These are phyloP conservation scores for Salvator merianae DNA, from an alignment of 2,113 vertebrate genomes.

Conservation along the genomic window DNA sequence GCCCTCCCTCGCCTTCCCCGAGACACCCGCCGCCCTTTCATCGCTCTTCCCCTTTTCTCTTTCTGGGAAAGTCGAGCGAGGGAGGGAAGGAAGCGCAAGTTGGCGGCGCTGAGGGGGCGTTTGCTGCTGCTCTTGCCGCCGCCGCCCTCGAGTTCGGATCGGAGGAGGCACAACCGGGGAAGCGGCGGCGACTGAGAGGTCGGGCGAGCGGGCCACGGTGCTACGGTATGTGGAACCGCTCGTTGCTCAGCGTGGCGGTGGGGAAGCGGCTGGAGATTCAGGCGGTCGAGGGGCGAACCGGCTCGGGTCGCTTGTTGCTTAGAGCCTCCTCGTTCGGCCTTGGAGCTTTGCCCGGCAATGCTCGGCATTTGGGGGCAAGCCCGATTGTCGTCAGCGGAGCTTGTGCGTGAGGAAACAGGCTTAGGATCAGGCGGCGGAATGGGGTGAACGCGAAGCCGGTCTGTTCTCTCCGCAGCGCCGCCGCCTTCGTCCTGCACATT, in stretches of 20 bases:
- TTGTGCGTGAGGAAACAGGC: neutral
- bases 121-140: neutral
- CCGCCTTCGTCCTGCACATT: neutral
- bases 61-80: neutral
- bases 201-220: neutral
- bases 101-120: neutral
- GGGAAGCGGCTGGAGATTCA: neutral
- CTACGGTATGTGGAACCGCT: neutral
- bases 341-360: neutral
- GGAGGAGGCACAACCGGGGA: neutral
- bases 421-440: neutral
- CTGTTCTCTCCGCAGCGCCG: neutral
- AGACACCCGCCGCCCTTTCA: neutral
- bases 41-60: too few relatives aligned
- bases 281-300: neutral
- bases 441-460: neutral
- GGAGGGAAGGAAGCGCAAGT: neutral
- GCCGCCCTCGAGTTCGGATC: neutral
- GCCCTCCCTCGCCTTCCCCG: too few relatives aligned
- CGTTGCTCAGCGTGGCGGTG: neutral
- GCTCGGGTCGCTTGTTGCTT: neutral
- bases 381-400: too few relatives aligned
- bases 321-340: neutral
- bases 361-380: neutral
- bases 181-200: neutral